These are phyloP conservation scores for Chionoecetes opilio DNA, from an alignment of 1,140 invertebrate genomes.

Conservation along the genomic window DNA sequence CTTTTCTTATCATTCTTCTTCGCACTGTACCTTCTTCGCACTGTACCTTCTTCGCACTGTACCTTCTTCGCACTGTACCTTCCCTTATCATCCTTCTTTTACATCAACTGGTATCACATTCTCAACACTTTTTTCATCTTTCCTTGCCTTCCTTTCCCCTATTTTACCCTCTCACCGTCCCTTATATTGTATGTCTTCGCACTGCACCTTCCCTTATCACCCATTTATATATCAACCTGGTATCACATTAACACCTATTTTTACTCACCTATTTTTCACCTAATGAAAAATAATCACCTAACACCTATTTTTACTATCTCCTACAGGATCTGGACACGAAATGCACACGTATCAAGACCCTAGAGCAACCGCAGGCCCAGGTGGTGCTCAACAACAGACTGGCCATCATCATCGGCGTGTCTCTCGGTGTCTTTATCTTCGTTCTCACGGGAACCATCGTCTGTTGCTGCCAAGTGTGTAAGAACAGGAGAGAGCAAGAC, in stretches of 20 bases:
- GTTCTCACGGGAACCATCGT: conserved; percentile 90
- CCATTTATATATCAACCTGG: neutral
- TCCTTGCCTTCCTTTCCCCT: too few species aligned
- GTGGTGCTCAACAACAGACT: conserved; percentile 85
- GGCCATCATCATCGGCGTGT: conserved; percentile 92
- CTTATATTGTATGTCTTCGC: too few species aligned
- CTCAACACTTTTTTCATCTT: too few species aligned
- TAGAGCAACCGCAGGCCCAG: conserved; percentile 76
- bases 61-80: too few species aligned
- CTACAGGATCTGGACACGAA: conserved; percentile 81
- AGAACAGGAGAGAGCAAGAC: conserved; percentile 90
- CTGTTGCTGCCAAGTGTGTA: conserved; percentile 93
- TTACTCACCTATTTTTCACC: neutral
- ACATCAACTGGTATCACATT: too few species aligned
- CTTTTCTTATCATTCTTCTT: too few species aligned
- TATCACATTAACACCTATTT: neutral
- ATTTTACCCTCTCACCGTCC: too few species aligned
- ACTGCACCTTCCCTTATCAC: too few species aligned
- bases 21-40: too few species aligned
- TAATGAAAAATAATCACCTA: too few species aligned
- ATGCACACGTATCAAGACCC: conserved; percentile 75
- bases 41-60: too few species aligned
- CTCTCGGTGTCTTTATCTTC: conserved; percentile 93
- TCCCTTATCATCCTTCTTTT: too few species aligned
- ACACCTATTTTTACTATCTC: conserved; percentile 69